phyloP scores from a whole-genome alignment of 37 sponge, comb jelly and placozoan species.

The Diacarnus erythraeanus region DNA sequence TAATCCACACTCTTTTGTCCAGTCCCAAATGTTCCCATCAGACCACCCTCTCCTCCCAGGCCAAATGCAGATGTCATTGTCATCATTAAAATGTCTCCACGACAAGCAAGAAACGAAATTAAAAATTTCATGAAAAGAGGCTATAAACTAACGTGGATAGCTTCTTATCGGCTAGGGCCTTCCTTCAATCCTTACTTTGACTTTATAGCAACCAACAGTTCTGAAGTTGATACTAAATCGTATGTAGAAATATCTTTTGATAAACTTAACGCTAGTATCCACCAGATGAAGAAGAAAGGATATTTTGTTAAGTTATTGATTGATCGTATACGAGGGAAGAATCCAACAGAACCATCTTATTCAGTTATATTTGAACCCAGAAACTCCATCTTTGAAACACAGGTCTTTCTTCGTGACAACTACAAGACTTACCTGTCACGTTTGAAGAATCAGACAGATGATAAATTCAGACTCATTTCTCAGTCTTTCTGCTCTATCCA shows the following conservation, averaged over 20 bases:
- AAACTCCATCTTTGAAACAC: constrained; percentile 14
- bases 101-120: not conserved
- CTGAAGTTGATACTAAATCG: constrained; percentile 7
- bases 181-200: constrained; percentile 11
- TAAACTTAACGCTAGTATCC: constrained; percentile 14
- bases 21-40: not conserved
- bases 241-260: constrained; percentile 11
- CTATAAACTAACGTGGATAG: constrained; percentile 23
- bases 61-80: not conserved
- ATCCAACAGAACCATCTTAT: constrained; percentile 9
- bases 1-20: not conserved
- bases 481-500: constrained; percentile 25
- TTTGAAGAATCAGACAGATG: not conserved
- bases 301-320: constrained; percentile 16
- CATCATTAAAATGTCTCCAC: constrained; percentile 7
- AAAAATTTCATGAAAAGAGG: not conserved
- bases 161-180: constrained; percentile 22
- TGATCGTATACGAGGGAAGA: constrained; percentile 6
- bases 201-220: constrained; percentile 37
- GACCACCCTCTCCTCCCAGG: constrained; percentile 1
- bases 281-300: not conserved
- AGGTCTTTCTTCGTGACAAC: constrained; percentile 21
- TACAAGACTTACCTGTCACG: not conserved
- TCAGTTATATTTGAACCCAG: constrained; percentile 18
- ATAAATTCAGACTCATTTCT: constrained; percentile 30